Base-by-base conservation (phyloP, 2,113 vertebrate genomes). In the Grus americana region DNA sequence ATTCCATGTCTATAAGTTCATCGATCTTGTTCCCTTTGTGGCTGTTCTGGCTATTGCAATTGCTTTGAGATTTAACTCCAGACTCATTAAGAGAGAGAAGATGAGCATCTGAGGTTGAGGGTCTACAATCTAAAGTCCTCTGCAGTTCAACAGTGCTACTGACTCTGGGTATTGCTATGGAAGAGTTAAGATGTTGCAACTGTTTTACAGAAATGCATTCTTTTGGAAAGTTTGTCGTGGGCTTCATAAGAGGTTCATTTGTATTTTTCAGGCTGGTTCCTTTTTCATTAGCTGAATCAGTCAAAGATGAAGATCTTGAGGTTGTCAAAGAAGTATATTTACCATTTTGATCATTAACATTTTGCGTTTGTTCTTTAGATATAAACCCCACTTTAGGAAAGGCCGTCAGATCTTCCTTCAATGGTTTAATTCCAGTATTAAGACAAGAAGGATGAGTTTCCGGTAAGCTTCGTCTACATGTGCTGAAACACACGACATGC, bases 401-500 rank as follows among this genome's bases (percentile, higher is more conserved):
- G 84, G 87, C 87, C 0, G 76, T 92, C 63, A 95, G 26, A 38
- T 96, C 96, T 87, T 97, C 96, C 87, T 92, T 97, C 70, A 95
- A 8, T 58, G 95, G 88, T 90, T 98, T 98, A 38, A 97, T 47
- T 84, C 95, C 97, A 86, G 88, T 84, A 79, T 83, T 98, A 58
- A 97, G 95, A 97, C 96, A 98, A 42, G 97, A 98, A 78, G 98
- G 96, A 95, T 96, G 95, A 88, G 94, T 94, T 96, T 98, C 98
- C 0, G 98, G 98, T 89, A 98, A 93, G 95, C 96, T 97, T 72
- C 98, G 96, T 54, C 97, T 98, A 7, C 96, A 97, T 4, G 97
- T 97, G 91, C 98, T 98, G 96, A 88, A 98, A 98, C 70, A 96
- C 36, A 92, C 0, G 13, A 92, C 10, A 61, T 2, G 26, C 15